A percentile compares a stretch with the other conserved stretches of the same genome.
phyloP scores from a whole-genome alignment of 2,113 vertebrate species.

The Rallus limicola region DNA sequence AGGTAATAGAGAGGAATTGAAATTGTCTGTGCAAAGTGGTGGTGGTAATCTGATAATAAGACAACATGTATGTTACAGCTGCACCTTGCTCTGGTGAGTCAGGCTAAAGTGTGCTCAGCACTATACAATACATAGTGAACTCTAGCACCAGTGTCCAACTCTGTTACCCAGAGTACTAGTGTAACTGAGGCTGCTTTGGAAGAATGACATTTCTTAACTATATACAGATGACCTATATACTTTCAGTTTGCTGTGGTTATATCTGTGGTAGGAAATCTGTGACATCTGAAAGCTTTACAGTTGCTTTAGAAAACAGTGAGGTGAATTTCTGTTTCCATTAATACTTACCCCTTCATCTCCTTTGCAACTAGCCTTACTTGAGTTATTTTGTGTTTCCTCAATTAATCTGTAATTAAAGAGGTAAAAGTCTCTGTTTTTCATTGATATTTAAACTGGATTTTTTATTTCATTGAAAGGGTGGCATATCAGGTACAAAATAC shows the following conservation, averaged over 20 bases:
- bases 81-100: not conserved
- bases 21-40: not conserved
- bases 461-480: not conserved
- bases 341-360: not conserved
- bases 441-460: not conserved
- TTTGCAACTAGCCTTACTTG: not conserved
- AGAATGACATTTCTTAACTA: not conserved
- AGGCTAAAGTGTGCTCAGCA: not conserved
- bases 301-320: not conserved
- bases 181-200: not conserved
- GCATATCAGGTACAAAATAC: not conserved
- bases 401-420: not conserved
- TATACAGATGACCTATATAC: not conserved
- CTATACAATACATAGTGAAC: not conserved
- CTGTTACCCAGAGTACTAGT: not conserved
- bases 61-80: fast-evolving
- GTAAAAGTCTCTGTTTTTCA: not conserved
- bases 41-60: not conserved
- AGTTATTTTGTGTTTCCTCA: not conserved
- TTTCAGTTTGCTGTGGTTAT: not conserved
- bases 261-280: not conserved
- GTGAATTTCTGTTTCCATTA: not conserved
- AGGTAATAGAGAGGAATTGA: not conserved
- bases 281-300: not conserved
- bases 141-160: not conserved